A percentile compares a stretch with the other conserved stretches of the same genome.
Conservation (phyloP, 2,113 vertebrate species). For the Microcebus tavaratra region DNA sequence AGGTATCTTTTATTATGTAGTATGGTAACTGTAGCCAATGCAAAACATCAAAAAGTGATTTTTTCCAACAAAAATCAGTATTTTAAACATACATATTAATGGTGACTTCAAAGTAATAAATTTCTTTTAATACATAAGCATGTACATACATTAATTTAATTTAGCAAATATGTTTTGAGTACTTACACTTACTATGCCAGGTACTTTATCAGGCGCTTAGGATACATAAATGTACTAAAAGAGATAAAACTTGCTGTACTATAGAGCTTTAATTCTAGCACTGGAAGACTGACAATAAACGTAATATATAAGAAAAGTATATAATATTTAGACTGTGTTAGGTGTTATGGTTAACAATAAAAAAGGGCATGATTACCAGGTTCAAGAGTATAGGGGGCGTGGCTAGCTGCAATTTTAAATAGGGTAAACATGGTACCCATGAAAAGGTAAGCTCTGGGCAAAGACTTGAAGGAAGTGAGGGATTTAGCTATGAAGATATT, state of each 20-base stretch:
- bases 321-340: neutral
- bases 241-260: neutral
- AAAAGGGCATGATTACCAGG: neutral
- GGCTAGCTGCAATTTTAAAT: neutral
- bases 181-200: neutral
- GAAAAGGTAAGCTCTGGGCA: neutral
- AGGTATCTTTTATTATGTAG: neutral
- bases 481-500: neutral
- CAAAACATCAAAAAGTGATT: conserved; percentile 8
- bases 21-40: neutral
- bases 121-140: neutral
- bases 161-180: neutral
- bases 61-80: neutral
- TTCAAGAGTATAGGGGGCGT: neutral
- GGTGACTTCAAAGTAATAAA: neutral
- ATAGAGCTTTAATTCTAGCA: neutral
- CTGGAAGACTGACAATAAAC: neutral
- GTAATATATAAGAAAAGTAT: neutral
- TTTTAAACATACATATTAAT: neutral
- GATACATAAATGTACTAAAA: neutral
- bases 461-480: neutral
- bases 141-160: neutral
- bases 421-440: neutral
- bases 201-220: neutral
- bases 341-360: neutral